Percentiles rank a stretch among this genome's conserved stretches.
phyloP scores from a whole-genome alignment of 2,888 invertebrate genomes.

The Orthosia gothica region DNA sequence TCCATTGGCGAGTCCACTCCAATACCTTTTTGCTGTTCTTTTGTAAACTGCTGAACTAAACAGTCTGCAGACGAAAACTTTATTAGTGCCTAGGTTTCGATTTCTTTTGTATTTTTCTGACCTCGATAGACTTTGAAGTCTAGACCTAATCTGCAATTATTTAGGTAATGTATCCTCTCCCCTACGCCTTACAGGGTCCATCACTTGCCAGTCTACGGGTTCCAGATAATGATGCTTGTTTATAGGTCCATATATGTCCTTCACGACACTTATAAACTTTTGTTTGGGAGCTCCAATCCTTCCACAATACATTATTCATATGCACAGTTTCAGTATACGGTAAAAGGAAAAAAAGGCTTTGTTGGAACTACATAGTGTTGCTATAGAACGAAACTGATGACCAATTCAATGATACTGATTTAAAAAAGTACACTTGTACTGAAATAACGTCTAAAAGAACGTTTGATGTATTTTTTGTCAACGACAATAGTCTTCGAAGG shows the following conservation, averaged over 20 bases:
- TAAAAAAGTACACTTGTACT: background rate
- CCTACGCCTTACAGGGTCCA: background rate
- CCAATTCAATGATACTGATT: conserved; percentile 8
- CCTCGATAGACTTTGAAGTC: conserved; percentile 20
- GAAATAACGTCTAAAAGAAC: background rate
- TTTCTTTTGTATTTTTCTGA: conserved; percentile 36
- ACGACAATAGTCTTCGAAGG: conserved; percentile 5
- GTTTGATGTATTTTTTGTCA: conserved; percentile 9
- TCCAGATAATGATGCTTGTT: conserved; percentile 6
- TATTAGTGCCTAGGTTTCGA: conserved; percentile 2
- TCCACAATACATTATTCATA: conserved; percentile 65
- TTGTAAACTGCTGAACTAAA: conserved; percentile 34
- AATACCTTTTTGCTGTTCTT: conserved; percentile 50
- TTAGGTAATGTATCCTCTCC: background rate
- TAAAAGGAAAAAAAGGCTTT: conserved; percentile 35
- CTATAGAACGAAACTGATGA: conserved; percentile 23
- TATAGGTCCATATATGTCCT: conserved; percentile 12
- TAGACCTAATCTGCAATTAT: conserved; percentile 13
- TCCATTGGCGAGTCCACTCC: conserved; percentile 78
- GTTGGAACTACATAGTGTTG: conserved; percentile 24
- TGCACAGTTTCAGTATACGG: conserved; percentile 42
- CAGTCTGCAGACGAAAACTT: conserved; percentile 14
- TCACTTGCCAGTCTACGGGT: background rate
- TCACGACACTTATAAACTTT: conserved; percentile 52
- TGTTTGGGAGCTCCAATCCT: conserved; percentile 54